Percentiles rank a stretch among this genome's conserved stretches.
These are phyloP conservation scores for Ophion costatus DNA, from an alignment of 2,888 invertebrate species.

Conservation along the genomic window DNA sequence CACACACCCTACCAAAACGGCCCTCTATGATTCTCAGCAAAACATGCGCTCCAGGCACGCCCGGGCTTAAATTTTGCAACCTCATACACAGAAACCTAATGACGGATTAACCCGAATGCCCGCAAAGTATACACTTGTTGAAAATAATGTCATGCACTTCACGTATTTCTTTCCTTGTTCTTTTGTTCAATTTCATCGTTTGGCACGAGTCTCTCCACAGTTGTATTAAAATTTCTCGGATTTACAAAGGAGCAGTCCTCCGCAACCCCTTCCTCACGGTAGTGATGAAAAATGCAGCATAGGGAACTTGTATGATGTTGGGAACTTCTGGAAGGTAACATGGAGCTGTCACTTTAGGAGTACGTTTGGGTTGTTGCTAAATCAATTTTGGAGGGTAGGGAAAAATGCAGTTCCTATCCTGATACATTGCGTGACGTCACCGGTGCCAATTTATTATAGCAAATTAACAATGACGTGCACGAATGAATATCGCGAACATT, in stretches of 20 bases:
- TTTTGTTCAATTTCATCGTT: conserved; percentile 13
- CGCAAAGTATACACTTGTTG: conserved; percentile 44
- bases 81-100: conserved; percentile 44
- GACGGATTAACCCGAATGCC: conserved; percentile 50
- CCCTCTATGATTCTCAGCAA: conserved; percentile 15
- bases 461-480: too few species aligned
- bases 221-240: not conserved
- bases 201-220: not conserved
- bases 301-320: not conserved
- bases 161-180: conserved; percentile 9
- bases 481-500: too few species aligned
- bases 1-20: conserved; percentile 10
- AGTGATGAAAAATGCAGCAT: not conserved
- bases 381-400: too few species aligned
- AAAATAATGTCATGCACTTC: conserved; percentile 31
- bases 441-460: too few species aligned
- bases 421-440: too few species aligned
- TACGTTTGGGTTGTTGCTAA: too few species aligned
- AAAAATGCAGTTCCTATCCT: too few species aligned
- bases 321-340: not conserved
- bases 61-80: conserved; percentile 35
- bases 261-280: not conserved
- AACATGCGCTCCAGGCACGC: not conserved
- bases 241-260: not conserved
- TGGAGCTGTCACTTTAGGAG: not conserved